Evolutionary conservation across 2,113 vertebrate genomes (phyloP), one percentile per base, ranked within the genome.

Genomic region (Turnix velox): DNA sequence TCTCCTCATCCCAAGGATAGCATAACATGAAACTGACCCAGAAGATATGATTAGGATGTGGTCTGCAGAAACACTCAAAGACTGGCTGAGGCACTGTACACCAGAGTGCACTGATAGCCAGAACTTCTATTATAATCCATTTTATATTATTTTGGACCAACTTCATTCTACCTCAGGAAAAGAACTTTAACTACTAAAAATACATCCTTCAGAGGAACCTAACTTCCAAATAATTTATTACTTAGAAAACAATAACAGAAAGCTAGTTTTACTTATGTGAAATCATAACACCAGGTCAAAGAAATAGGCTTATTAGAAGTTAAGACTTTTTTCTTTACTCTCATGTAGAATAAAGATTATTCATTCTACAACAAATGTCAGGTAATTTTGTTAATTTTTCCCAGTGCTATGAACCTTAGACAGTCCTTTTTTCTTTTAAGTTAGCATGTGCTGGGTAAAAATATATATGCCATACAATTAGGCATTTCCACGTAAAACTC

Each of bases 1-100:
- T 49, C 14, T 42, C 33, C 5, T 46, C 30, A 17, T 39, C 30
- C 20, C 19, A 35, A 35, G 18, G 16, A 76, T 5, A 71, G 39
- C 31, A 45, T 25, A 59, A 19, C 0, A 0, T 4, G 16, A 77
- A 0, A 2, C 25, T 6, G 1, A 12, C 25, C 4, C 6, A 0
- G 37, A n/a, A 42, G 27, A 49, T 10, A 23, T 0, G 2, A 39
- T 55, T 25, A 62, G 28, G 48, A 51, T 42, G 39, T 0, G 0
- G 49, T 12, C 63, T 76, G 25, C 9, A 46, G 33, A 10, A 86
- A 48, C 7, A 31, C 10, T 12, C 37, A 16, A 19, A 8, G 33
- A 51, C 30, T 28, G 15, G 17, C 52, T 40, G 30, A 48, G 23
- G 20, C 24, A 52, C 24, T 0, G 2, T 33, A 45, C 15, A 18